Base-by-base conservation (phyloP, 2,888 invertebrate species). In the Drosophila percnosoma region DNA sequence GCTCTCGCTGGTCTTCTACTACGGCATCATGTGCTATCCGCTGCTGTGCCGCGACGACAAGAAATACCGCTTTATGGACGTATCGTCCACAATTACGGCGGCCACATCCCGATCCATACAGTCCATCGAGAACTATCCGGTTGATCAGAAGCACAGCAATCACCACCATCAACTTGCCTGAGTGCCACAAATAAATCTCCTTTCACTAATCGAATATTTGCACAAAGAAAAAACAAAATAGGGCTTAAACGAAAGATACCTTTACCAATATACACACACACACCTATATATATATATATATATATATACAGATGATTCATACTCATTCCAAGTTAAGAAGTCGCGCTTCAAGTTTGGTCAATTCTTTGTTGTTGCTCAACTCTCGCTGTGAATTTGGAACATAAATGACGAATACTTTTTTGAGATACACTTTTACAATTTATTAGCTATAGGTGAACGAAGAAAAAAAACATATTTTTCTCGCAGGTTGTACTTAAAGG, bases 21-120 rank as follows among this genome's bases (percentile, higher is more conserved):
- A 96, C 83, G 94, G 95, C 73, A 94, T 95, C 36, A 94, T 96
- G 80, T 95, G 96, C 82, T 96, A 96, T 91, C 96, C 96, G 34
- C 93, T 95, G 55, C 89, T 96, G 54, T 96, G 95, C 64, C 88
- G 91, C 54, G 87, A 91, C 33, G 93, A 93, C 59, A 91, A 92
- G 51, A 93, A 92, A 63, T 93, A 93, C 73, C 91, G 91, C 40
- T 92, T 93, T 58, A 92, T 93, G 93, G 92, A 93, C 73, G 92
- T 91, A 2, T 92, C 92, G 0, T 93, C 93, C 7, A 93, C 93
- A 6, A 92, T 92, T 2, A 92, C 93, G 15, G 91, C 91, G 24
- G 90, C 93, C 40, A 93, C 93, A n/a, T 93, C 93, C 29, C 91
- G 92, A 21, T 93, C 93, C 6, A 93, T 93, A 75, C 93, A 92